Evolutionary conservation across 2,797 vertebrate genomes (phyloP).

Genomic region (Allobates femoralis): DNA sequence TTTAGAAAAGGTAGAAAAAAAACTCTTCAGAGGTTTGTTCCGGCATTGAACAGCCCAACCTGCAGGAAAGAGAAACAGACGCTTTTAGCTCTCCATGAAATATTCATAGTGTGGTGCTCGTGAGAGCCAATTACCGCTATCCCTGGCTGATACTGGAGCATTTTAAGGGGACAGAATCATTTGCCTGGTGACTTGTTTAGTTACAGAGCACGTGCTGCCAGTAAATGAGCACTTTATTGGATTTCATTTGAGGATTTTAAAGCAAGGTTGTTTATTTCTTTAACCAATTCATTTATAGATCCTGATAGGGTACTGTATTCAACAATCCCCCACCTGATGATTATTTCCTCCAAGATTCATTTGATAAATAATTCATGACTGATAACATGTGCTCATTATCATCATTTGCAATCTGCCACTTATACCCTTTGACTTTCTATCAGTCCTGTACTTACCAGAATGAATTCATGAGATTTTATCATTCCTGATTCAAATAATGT

Average conservation of each 20-base stretch:
- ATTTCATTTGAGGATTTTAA: constrained; percentile 52
- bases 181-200: constrained; percentile 60
- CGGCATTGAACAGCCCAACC: constrained; percentile 44
- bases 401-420: background rate
- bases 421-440: background rate
- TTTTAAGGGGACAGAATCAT: constrained; percentile 61
- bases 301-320: background rate
- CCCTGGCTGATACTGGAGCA: constrained; percentile 59
- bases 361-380: background rate
- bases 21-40: constrained; percentile 27
- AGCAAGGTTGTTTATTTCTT: constrained; percentile 42
- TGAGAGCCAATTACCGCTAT: constrained; percentile 60
- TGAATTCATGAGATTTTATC: too few relatives aligned
- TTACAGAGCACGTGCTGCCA: constrained; percentile 54
- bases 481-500: too few relatives aligned
- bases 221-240: constrained; percentile 60
- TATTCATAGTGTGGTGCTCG: constrained; percentile 54
- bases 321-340: too few relatives aligned
- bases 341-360: background rate
- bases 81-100: constrained; percentile 62
- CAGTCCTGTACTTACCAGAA: background rate
- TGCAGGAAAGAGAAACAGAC: constrained; percentile 43
- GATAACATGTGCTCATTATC: background rate
- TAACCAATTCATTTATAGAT: constrained; percentile 50
- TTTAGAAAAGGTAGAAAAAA: constrained; percentile 28